Evolutionary conservation across 1,140 invertebrate genomes (phyloP).

Genomic region (Dermatophagoides farinae): DNA sequence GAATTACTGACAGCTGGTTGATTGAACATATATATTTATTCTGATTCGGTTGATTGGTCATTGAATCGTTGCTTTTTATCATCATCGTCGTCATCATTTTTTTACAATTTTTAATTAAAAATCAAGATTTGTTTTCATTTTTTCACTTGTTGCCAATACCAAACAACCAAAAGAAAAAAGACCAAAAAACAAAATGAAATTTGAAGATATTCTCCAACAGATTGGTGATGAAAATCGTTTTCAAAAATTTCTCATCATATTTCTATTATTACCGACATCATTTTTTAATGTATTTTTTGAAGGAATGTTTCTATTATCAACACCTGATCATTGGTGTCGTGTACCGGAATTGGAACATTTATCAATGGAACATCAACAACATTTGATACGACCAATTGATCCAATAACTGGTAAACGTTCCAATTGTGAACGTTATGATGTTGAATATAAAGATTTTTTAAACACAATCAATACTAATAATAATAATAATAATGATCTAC

Average conservation of each 20-base stretch:
- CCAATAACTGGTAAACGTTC: background rate
- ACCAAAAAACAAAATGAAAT: constrained; percentile 27
- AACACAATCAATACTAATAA: no score
- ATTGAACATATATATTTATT: no score
- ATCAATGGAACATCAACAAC: constrained; percentile 23
- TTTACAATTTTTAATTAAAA: no score
- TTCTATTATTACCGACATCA: constrained; percentile 16
- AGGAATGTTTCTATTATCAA: constrained; percentile 29
- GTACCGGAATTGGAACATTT: constrained; percentile 31
- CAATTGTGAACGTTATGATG: constrained; percentile 19
- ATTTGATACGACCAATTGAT: constrained; percentile 11
- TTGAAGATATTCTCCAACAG: constrained; percentile 33
- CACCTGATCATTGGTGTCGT: constrained; percentile 35
- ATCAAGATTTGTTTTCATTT: no score
- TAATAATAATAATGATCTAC: no score
- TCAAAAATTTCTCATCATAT: constrained; percentile 26
- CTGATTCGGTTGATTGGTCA: no score
- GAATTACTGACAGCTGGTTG: no score
- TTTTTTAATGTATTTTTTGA: constrained; percentile 23
- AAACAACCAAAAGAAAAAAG: background rate
- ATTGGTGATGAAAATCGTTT: constrained; percentile 37
- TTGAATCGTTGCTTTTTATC: no score
- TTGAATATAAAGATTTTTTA: constrained; percentile 15
- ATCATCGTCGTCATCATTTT: no score
- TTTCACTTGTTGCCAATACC: no score